Percentiles rank a stretch among this genome's conserved stretches.
Evolutionary conservation across 2,797 vertebrate genomes (phyloP).

Genomic region (Chaetophractus vellerosus): DNA sequence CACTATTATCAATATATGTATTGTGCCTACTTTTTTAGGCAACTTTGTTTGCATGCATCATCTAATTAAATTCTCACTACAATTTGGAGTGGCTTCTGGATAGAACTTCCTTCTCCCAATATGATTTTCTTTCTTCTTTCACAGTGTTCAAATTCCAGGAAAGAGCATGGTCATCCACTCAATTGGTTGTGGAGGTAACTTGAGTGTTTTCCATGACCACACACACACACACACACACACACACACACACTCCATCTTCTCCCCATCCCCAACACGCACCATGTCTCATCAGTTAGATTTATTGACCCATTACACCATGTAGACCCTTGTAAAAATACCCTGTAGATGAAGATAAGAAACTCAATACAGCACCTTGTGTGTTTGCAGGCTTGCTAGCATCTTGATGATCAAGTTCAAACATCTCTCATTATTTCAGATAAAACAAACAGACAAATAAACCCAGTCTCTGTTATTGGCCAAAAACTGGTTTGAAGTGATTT

Average conservation of each 20-base stretch:
- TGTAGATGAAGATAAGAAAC: background rate
- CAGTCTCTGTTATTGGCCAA: background rate
- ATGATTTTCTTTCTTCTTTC: background rate
- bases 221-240: no score
- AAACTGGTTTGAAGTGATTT: background rate
- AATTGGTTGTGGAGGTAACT: background rate
- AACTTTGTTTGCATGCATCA: background rate
- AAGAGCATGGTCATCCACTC: background rate
- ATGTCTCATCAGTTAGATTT: background rate
- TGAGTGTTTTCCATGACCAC: background rate
- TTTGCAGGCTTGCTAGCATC: background rate
- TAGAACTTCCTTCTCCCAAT: background rate
- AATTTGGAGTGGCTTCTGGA: background rate
- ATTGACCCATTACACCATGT: background rate
- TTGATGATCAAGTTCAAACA: background rate
- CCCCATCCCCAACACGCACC: background rate
- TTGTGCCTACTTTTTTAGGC: background rate
- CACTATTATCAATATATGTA: background rate
- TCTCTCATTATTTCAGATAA: background rate
- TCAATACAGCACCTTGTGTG: background rate
- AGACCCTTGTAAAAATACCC: background rate
- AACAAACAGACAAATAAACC: background rate
- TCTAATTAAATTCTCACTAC: constrained; percentile 1
- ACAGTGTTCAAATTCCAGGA: background rate
- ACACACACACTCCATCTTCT: background rate